Evolutionary conservation across 2,113 vertebrate species (phyloP).

Genomic region (Oreocharis arfaki): DNA sequence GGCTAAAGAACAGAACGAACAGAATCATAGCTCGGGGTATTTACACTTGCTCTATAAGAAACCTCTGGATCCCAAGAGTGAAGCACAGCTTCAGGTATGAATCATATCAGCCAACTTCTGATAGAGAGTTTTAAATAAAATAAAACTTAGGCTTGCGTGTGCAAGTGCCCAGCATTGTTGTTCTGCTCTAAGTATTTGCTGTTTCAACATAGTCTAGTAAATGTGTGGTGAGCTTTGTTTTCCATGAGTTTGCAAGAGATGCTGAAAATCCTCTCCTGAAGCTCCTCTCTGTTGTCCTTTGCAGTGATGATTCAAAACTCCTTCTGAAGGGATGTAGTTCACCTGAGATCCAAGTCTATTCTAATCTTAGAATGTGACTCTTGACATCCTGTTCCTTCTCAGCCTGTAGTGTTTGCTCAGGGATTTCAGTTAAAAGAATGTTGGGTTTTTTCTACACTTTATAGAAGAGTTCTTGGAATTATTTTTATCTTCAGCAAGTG

Average conservation of each 20-base stretch:
- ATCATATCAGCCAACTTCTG: background rate
- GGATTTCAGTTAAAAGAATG: background rate
- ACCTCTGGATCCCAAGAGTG: slow-evolving; percentile 90
- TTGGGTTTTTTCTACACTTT: background rate
- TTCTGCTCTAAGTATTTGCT: background rate
- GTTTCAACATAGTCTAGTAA: background rate
- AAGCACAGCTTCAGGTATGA: slow-evolving; percentile 90
- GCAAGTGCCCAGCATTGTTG: background rate
- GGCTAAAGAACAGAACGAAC: slow-evolving; percentile 81
- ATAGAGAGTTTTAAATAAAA: background rate
- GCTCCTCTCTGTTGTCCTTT: background rate
- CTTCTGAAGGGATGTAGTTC: background rate
- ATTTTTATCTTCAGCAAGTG: slow-evolving; percentile 6
- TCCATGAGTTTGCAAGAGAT: background rate
- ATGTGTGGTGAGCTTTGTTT: background rate
- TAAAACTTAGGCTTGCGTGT: background rate
- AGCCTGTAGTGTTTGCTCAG: background rate
- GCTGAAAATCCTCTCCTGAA: background rate
- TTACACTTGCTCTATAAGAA: slow-evolving; percentile 90
- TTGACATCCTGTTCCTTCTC: slow-evolving; percentile 20
- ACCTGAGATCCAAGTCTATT: background rate
- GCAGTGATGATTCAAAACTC: background rate
- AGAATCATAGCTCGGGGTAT: slow-evolving; percentile 79
- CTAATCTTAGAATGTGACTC: background rate
- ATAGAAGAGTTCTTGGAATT: background rate